A percentile compares a stretch with the other conserved stretches of the same genome.
phyloP scores from a whole-genome alignment of 1,140 invertebrate genomes.

The Macrobrachium nipponense region DNA sequence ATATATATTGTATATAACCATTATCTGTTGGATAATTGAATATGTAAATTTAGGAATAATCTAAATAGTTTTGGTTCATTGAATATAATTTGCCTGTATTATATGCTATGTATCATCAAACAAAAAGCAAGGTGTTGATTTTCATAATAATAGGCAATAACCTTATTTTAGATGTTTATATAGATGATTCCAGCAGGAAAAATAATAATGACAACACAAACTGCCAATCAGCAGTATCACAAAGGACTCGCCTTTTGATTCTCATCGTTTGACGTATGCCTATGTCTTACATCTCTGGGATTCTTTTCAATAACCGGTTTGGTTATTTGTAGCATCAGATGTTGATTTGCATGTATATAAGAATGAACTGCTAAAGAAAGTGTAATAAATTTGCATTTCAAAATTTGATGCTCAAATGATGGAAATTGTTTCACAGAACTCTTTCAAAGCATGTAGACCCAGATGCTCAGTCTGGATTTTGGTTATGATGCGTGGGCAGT shows the following conservation, averaged over 20 bases:
- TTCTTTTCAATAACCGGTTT: too few species aligned
- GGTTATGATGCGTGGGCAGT: too few species aligned
- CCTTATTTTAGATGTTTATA: slow-evolving; percentile 25
- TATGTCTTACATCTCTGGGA: too few species aligned
- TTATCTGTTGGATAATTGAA: slow-evolving; percentile 21
- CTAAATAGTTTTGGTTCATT: slow-evolving; percentile 8
- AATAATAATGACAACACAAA: slow-evolving; percentile 55
- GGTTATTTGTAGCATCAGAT: too few species aligned
- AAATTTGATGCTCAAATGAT: too few species aligned
- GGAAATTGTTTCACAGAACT: too few species aligned
- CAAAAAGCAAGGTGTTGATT: slow-evolving; percentile 2
- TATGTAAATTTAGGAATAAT: slow-evolving; percentile 5
- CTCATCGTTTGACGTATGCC: slow-evolving; percentile 1
- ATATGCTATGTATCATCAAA: slow-evolving; percentile 17
- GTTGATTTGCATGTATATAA: too few species aligned
- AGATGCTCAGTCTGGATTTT: too few species aligned
- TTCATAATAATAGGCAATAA: not conserved
- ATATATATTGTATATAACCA: slow-evolving; percentile 38
- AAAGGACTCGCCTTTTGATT: slow-evolving; percentile 10
- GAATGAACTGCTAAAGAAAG: too few species aligned
- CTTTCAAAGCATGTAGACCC: too few species aligned
- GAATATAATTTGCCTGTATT: slow-evolving; percentile 32
- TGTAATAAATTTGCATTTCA: too few species aligned
- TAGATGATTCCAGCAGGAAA: slow-evolving; percentile 17
- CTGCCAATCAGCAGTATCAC: not conserved